A percentile compares a stretch with the other conserved stretches of the same genome.
phyloP scores from a whole-genome alignment of 1,140 invertebrate genomes.

The Paracyclopina nana region DNA sequence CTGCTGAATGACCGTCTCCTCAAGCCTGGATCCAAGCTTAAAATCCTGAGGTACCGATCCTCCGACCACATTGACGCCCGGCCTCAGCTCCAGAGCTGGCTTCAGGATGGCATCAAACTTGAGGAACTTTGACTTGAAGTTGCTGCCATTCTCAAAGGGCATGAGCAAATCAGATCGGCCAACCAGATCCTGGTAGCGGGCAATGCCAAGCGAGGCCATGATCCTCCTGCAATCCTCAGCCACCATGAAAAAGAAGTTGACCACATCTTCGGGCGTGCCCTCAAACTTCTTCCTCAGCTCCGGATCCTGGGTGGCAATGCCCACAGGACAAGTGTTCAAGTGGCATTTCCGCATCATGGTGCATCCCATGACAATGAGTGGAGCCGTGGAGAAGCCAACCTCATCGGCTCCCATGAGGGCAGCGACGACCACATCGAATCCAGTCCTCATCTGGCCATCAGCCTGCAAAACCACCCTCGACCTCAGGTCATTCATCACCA shows the following conservation, averaged over 20 bases:
- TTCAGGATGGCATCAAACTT: constrained; percentile 67
- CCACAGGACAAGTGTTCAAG: constrained; percentile 95
- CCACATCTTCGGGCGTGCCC: constrained; percentile 88
- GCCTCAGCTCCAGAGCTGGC: constrained; percentile 68
- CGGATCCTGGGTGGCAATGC: constrained; percentile 92
- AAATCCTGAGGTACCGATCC: constrained; percentile 73
- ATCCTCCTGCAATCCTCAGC: constrained; percentile 78
- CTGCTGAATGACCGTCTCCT: constrained; percentile 59
- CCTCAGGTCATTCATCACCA: constrained; percentile 84
- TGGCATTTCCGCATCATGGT: constrained; percentile 99
- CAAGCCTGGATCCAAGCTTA: constrained; percentile 65
- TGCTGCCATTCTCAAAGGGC: constrained; percentile 24
- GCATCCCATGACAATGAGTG: constrained; percentile 86
- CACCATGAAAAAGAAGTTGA: constrained; percentile 93
- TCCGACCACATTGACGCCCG: constrained; percentile 71
- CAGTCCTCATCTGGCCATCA: constrained; percentile 24
- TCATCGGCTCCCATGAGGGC: constrained; percentile 91
- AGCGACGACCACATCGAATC: constrained; percentile 90
- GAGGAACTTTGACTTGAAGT: constrained; percentile 60
- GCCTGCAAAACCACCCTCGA: constrained; percentile 74
- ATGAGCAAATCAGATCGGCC: constrained; percentile 72
- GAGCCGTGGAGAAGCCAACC: constrained; percentile 96
- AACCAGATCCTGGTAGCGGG: constrained; percentile 74
- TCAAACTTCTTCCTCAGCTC: constrained; percentile 83
- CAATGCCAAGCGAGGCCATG: constrained; percentile 76